Base-by-base conservation (phyloP, 2,113 vertebrate species). In the Mesocricetus auratus region DNA sequence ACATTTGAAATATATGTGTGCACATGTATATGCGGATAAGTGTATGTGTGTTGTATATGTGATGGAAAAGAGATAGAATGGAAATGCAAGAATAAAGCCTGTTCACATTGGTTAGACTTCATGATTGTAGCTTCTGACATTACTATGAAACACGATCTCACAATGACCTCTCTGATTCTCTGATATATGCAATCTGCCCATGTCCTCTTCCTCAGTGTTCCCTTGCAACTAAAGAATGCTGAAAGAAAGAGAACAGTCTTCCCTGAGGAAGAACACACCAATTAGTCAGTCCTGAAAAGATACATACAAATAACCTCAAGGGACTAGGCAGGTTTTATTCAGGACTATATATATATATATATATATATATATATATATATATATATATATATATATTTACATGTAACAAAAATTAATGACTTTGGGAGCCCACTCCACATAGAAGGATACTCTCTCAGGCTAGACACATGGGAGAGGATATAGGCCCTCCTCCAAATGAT, bases 21-120 rank as follows among this genome's bases (percentile, higher is more conserved):
- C n/a, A 10, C 50, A 26, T 36, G 3, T 42, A 16, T 22, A 50
- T 47, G 16, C 31, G 10, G 21, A 21, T 42, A 21, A 58, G 12
- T 39, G 9, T 85, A 29, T 68, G 12, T n/a, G 53, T 69, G 13
- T 69, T 90, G 6, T 21, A 36, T 33, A 71, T 81, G 11, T 78
- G 29, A 66, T 66, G 1, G 9, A 11, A 10, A 29, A 31, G n/a
- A 39, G 31, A 62, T 0, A 87, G 15, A 53, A 83, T 83, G 33
- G 24, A 81, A 83, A 94, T 19, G 8, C 50, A 91, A 42, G 26
- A 81, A 53, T 79, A 95, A 95, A 93, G 22, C 33, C 33, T 82
- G 2, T 60, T 86, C 8, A 45, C 4, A 26, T 68, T 94, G 21
- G 83, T 60, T 24, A 50, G 45, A 77, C 26, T 77, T 47, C 17